Evolutionary conservation across 2,888 invertebrate genomes (phyloP), one percentile per base, ranked within the genome.

Genomic region (Synergus umbraculus): DNA sequence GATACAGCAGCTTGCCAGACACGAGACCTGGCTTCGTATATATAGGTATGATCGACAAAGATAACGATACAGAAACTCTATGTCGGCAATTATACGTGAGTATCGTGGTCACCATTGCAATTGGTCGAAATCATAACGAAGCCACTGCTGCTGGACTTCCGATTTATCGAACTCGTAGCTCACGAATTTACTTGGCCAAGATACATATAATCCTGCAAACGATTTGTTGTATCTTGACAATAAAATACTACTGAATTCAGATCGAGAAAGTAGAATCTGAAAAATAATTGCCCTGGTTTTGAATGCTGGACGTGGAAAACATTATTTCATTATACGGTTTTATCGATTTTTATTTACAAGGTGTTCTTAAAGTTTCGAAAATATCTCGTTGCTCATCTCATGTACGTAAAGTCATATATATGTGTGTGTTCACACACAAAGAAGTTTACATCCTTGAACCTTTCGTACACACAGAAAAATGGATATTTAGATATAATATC

Each of bases 1-100:
- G 60, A 60, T 60, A 60, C 22, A 12, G 60, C 60, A 60, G 60
- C 60, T 60, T 60, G 22, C 60, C 22, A 18, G 60, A 60, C 22
- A 60, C 18, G 60, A 60, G 22, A 60, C 60, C 12, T 60, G 60
- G 22, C 12, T 18, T 22, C 22, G 60, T 60, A 60, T 60, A 60
- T 60, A 60, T 22, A 18, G 60, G 54, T n/a, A 22, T 10, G 60
- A 60, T 60, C 22, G 12, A 22, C 18, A 18, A 12, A 60, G 60
- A 60, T 60, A 60, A 60, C 60, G 60, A 60, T 18, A 60, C 60
- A 60, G 18, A 22, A 60, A 60, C 60, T 60, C 22, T 8, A 10
- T 60, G 22, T 22, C 12, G 12, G 60, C 60, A 60, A 60, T 60
- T 60, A 60, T 60, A 22, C 22, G 18, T 22, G 60, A 60, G 10